Percentiles rank a stretch among this genome's conserved stretches.
Conservation (phyloP, 2,888 invertebrate species). For the Mantis religiosa region DNA sequence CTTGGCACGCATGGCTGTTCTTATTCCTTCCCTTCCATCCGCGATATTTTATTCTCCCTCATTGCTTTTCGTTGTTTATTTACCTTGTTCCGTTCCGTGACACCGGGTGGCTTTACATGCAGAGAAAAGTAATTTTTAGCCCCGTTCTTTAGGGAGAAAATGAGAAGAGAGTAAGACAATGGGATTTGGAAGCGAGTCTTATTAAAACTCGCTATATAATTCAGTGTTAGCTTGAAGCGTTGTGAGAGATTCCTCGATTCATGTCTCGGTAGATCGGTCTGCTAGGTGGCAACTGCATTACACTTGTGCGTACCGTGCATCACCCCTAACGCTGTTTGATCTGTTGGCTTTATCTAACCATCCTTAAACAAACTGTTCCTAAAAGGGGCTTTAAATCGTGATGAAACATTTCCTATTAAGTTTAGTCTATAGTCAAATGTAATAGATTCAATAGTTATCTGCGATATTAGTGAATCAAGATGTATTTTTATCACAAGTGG, state of each 20-base stretch:
- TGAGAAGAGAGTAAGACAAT: neutral
- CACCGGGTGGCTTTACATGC: neutral
- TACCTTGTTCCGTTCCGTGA: neutral
- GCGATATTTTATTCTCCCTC: neutral
- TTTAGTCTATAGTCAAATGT: too few species aligned
- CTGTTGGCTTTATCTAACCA: too few species aligned
- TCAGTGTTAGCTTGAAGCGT: neutral
- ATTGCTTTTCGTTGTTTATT: neutral
- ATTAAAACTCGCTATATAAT: neutral
- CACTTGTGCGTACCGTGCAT: too few species aligned
- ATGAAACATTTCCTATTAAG: too few species aligned
- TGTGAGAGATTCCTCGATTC: neutral
- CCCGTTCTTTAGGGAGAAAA: neutral
- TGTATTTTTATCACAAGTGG: too few species aligned
- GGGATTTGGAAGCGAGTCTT: neutral
- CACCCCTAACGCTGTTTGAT: too few species aligned
- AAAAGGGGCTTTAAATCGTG: too few species aligned
- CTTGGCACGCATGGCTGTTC: too few species aligned
- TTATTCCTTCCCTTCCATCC: neutral
- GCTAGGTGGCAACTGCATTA: too few species aligned
- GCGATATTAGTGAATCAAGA: too few species aligned
- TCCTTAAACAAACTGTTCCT: too few species aligned
- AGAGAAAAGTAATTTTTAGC: neutral
- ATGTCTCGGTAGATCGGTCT: neutral
- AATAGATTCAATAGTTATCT: too few species aligned